phyloP scores from a whole-genome alignment of 2,888 invertebrate species.

The Pachliopta kotzebuea region DNA sequence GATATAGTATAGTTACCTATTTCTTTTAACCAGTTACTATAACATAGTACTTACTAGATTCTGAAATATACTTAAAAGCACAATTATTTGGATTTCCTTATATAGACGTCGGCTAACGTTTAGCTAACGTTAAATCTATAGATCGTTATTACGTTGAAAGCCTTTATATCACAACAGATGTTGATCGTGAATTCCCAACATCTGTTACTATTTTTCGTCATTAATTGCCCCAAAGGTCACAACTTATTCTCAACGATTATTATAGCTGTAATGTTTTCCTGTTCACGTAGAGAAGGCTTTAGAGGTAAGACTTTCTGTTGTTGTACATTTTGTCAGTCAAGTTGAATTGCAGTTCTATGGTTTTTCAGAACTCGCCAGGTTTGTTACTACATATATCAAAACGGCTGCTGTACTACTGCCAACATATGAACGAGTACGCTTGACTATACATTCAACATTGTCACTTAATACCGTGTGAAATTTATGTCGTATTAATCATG shows the following conservation, averaged over 20 bases:
- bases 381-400: too few relatives aligned
- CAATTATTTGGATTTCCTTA: background rate
- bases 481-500: too few relatives aligned
- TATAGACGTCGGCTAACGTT: background rate
- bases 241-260: background rate
- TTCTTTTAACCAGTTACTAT: too few relatives aligned
- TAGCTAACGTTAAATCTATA: background rate
- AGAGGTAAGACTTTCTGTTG: too few relatives aligned
- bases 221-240: background rate
- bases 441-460: too few relatives aligned
- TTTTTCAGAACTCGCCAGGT: too few relatives aligned
- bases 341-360: too few relatives aligned
- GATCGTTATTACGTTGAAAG: conserved; percentile 14
- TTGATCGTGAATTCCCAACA: conserved; percentile 7
- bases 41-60: background rate
- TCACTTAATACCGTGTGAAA: too few relatives aligned
- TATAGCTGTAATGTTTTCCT: background rate
- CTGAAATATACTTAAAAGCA: background rate
- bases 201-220: background rate
- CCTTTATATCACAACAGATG: conserved; percentile 11
- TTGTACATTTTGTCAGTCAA: too few relatives aligned
- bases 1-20: too few relatives aligned
- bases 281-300: background rate
- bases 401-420: too few relatives aligned
- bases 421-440: too few relatives aligned